Evolutionary conservation across 2,888 invertebrate genomes (phyloP), one percentile per base, ranked within the genome.

Genomic region (Zhuqinia jingwanae): DNA sequence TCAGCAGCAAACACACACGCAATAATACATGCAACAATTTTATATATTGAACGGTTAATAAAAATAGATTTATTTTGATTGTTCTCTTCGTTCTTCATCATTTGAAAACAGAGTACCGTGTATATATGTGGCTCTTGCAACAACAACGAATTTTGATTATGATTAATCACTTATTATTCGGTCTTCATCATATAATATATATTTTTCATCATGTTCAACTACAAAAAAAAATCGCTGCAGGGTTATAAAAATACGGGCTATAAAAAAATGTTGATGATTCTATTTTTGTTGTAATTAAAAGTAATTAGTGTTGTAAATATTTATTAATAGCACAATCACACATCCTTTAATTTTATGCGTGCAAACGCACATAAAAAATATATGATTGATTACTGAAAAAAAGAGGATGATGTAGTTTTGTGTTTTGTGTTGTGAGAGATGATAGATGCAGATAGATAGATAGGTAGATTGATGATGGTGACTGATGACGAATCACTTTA

Each of bases 271-370:
- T 56, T 13, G 56, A 20, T 56, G 56, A 56, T 56, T 17, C 1
- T 15, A 20, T 20, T 20, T 22, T 56, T 11, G 10, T 56, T 1
- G 47, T 47, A 20, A 56, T 56, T 56, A 56, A 5, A 20, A 56
- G 56, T 56, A 56, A 56, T 56, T 56, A 56, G 56, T 56, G 56
- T 56, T n/a, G 22, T 2, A 56, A 56, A 22, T 56, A 56, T 22
- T 47, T 47, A 47, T 47, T 47, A 47, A 45, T 47, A 11, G 8
- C 45, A 45, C 45, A 8, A 45, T 11, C 5, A 45, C 5, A 45
- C 11, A 45, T 45, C 5, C 45, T 8, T n/a, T n/a, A n/a, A n/a
- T n/a, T n/a, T n/a, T n/a, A n/a, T n/a, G n/a, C n/a, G n/a, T n/a
- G n/a, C n/a, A n/a, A n/a, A n/a, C n/a, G n/a, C n/a, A n/a, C n/a